Percentiles rank a stretch among this genome's conserved stretches.
These are phyloP conservation scores for Musca vetustissima DNA, from an alignment of 1,140 invertebrate genomes.

Conservation along the genomic window DNA sequence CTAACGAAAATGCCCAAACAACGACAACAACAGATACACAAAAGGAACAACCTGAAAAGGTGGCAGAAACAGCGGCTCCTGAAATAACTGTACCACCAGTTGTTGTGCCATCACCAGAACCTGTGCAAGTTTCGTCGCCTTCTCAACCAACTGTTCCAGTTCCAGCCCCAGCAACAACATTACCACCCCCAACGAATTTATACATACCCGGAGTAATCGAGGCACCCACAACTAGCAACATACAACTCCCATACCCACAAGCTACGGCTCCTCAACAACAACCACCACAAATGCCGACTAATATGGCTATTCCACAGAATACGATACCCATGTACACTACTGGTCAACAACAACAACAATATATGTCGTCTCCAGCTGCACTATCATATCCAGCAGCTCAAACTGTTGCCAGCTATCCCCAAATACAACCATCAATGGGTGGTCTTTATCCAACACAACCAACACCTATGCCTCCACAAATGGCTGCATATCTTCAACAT, in stretches of 20 bases:
- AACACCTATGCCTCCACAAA: slow-evolving; percentile 50
- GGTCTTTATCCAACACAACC: slow-evolving; percentile 46
- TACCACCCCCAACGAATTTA: slow-evolving; percentile 28
- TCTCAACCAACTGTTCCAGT: slow-evolving; percentile 16
- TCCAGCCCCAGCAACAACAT: slow-evolving; percentile 31
- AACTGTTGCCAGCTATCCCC: slow-evolving; percentile 51
- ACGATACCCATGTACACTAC: slow-evolving; percentile 30
- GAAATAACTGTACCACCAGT: background rate
- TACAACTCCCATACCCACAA: slow-evolving; percentile 45
- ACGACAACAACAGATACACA: background rate
- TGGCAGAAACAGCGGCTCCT: background rate
- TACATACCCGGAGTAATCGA: slow-evolving; percentile 34
- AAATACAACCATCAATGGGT: slow-evolving; percentile 50
- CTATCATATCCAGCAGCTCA: slow-evolving; percentile 48
- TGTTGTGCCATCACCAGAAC: slow-evolving; percentile 16
- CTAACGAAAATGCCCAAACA: background rate
- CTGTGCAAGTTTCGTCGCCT: background rate
- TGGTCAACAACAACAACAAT: slow-evolving; percentile 41
- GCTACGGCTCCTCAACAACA: slow-evolving; percentile 35
- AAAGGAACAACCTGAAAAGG: slow-evolving; percentile 13
- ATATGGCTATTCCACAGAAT: background rate
- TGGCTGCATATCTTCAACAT: slow-evolving; percentile 24
- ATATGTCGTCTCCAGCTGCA: slow-evolving; percentile 46
- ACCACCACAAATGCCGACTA: slow-evolving; percentile 29
- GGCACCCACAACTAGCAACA: slow-evolving; percentile 28